These are phyloP conservation scores for Etheostoma nigrum DNA, from an alignment of 2,797 vertebrate species.

Conservation along the genomic window DNA sequence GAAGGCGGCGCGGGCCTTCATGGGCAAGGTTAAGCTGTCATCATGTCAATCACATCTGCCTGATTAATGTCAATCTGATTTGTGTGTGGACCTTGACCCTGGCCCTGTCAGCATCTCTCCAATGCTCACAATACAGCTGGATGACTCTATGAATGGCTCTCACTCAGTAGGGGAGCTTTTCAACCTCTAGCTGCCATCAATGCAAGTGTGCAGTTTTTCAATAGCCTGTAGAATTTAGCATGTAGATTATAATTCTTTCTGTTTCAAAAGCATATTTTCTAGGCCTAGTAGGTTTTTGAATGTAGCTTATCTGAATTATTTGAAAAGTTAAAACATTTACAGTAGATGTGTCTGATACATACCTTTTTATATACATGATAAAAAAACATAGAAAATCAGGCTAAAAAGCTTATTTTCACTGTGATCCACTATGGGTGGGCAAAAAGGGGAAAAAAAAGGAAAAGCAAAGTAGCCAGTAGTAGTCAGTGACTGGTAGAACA, in stretches of 20 bases:
- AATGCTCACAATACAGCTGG: slow-evolving; percentile 63
- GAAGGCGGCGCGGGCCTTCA: slow-evolving; percentile 88
- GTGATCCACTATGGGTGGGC: not conserved
- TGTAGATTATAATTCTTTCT: not conserved
- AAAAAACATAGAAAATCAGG: not conserved
- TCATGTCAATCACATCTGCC: slow-evolving; percentile 70
- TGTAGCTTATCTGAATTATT: not conserved
- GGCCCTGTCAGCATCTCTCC: slow-evolving; percentile 58
- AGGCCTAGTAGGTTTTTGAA: not conserved
- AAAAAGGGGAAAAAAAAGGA: not conserved
- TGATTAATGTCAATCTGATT: slow-evolving; percentile 83
- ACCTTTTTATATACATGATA: not conserved
- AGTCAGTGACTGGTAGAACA: not conserved
- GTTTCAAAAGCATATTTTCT: not conserved
- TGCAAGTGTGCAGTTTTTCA: slow-evolving; percentile 6
- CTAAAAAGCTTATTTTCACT: slow-evolving; percentile 1
- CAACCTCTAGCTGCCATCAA: slow-evolving; percentile 21
- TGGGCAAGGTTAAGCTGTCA: slow-evolving; percentile 90
- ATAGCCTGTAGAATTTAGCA: not conserved
- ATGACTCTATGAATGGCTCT: slow-evolving; percentile 73
- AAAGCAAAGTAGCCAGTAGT: not conserved
- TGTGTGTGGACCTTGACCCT: slow-evolving; percentile 80
- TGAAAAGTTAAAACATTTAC: slow-evolving; percentile 4
- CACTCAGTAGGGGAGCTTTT: slow-evolving; percentile 43
- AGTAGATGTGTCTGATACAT: not conserved